These are phyloP conservation scores for Galeopsomyia nigrocyanea DNA, from an alignment of 2,888 invertebrate species.

Conservation along the genomic window DNA sequence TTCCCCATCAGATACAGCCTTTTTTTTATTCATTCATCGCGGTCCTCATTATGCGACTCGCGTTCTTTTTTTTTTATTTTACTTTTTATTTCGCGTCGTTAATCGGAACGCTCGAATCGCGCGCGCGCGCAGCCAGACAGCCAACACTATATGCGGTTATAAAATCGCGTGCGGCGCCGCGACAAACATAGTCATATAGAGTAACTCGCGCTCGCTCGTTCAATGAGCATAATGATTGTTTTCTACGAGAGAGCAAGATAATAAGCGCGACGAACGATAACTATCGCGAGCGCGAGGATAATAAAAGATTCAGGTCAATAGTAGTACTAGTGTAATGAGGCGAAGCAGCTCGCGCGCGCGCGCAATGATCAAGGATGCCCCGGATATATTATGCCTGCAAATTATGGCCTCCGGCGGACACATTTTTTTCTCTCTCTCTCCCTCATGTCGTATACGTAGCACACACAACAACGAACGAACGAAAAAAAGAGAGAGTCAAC, in stretches of 20 bases:
- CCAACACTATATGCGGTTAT: slow-evolving; percentile 20
- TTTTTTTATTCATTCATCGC: slow-evolving; percentile 26
- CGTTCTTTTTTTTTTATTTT: not conserved
- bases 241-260: slow-evolving; percentile 55
- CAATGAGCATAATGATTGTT: slow-evolving; percentile 65
- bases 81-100: slow-evolving; percentile 16
- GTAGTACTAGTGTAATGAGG: slow-evolving; percentile 55
- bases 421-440: slow-evolving; percentile 33
- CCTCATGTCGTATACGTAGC: not conserved
- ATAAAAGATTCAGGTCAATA: slow-evolving; percentile 65
- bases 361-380: slow-evolving; percentile 44
- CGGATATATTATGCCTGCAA: slow-evolving; percentile 45
- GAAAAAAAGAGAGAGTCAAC: slow-evolving; percentile 20
- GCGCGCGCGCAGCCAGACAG: not conserved
- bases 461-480: not conserved
- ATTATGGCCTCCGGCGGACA: slow-evolving; percentile 45
- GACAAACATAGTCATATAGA: slow-evolving; percentile 6
- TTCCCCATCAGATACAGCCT: slow-evolving; percentile 17
- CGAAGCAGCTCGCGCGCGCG: slow-evolving; percentile 4
- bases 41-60: slow-evolving; percentile 36
- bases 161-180: slow-evolving; percentile 44
- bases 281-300: slow-evolving; percentile 53
- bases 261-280: slow-evolving; percentile 55
- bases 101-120: slow-evolving; percentile 32
- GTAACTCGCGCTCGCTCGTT: slow-evolving; percentile 33